Percentiles rank a stretch among this genome's conserved stretches.
Evolutionary conservation across 1,140 invertebrate species (phyloP).

Genomic region (Nylanderia fulva): DNA sequence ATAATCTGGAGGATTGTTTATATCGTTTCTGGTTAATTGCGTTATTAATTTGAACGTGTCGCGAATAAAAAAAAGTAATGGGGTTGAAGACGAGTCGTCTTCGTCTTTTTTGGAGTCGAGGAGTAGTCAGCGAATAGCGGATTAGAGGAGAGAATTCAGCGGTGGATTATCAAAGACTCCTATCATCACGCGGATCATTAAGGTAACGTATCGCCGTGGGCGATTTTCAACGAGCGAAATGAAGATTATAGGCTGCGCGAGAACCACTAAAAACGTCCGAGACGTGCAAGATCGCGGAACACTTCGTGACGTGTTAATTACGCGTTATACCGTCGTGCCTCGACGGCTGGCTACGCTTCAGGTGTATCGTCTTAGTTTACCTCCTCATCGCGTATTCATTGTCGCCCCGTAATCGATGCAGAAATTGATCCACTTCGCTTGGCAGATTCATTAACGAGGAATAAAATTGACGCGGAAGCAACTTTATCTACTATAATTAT

Average conservation of each 20-base stretch:
- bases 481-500: constrained; percentile 44
- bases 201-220: constrained; percentile 54
- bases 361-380: constrained; percentile 53
- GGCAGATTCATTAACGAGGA: constrained; percentile 53
- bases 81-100: constrained; percentile 23
- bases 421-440: constrained; percentile 54
- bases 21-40: not conserved
- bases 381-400: constrained; percentile 59
- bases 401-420: constrained; percentile 43
- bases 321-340: constrained; percentile 46
- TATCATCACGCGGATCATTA: constrained; percentile 54
- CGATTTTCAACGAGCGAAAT: constrained; percentile 60
- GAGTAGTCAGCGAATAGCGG: constrained; percentile 17
- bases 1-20: constrained; percentile 34
- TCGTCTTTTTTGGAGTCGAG: constrained; percentile 7
- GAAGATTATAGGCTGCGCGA: constrained; percentile 47
- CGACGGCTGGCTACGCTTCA: constrained; percentile 18
- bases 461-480: constrained; percentile 44
- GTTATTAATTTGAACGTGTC: not conserved
- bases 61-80: not conserved
- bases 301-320: constrained; percentile 76
- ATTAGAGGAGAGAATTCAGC: constrained; percentile 33
- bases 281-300: constrained; percentile 63
- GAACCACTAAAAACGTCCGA: constrained; percentile 49
- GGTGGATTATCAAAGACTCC: constrained; percentile 61